Evolutionary conservation across 2,113 vertebrate genomes (phyloP).

Genomic region (Lutjanus erythropterus): DNA sequence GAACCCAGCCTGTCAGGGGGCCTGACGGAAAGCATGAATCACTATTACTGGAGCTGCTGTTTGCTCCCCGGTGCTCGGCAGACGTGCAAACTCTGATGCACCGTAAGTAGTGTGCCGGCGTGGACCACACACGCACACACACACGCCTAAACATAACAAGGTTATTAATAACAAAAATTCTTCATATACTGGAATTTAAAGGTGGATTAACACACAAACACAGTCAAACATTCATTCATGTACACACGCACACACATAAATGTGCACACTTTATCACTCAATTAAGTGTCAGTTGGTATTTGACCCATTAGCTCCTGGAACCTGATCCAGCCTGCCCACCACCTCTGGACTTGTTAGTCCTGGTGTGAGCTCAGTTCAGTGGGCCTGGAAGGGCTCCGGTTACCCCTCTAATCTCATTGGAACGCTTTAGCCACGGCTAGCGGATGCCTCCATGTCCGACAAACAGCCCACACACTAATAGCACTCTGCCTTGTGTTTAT

Average conservation of each 20-base stretch:
- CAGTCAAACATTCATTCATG: neutral
- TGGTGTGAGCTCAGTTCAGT: conserved; percentile 74
- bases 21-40: conserved; percentile 88
- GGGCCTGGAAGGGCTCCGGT: conserved; percentile 84
- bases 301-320: conserved; percentile 85
- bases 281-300: conserved; percentile 83
- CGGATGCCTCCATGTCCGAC: conserved; percentile 91
- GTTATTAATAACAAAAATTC: conserved; percentile 9
- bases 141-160: conserved; percentile 5
- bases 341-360: conserved; percentile 81
- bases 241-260: conserved; percentile 44
- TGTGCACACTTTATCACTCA: conserved; percentile 72
- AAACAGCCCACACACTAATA: conserved; percentile 91
- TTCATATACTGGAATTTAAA: conserved; percentile 34
- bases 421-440: conserved; percentile 86
- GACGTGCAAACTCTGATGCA: conserved; percentile 64
- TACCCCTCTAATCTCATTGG: conserved; percentile 93
- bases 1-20: conserved; percentile 86
- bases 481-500: conserved; percentile 77
- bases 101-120: conserved; percentile 37
- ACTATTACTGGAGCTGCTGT: conserved; percentile 83
- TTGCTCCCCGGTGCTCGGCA: conserved; percentile 64
- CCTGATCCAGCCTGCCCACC: conserved; percentile 79
- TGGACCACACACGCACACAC: conserved; percentile 11
- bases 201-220: conserved; percentile 22